Evolutionary conservation across 2,888 invertebrate species (phyloP), one percentile per base, ranked within the genome.

Genomic region (Agrilus cyanescens): DNA sequence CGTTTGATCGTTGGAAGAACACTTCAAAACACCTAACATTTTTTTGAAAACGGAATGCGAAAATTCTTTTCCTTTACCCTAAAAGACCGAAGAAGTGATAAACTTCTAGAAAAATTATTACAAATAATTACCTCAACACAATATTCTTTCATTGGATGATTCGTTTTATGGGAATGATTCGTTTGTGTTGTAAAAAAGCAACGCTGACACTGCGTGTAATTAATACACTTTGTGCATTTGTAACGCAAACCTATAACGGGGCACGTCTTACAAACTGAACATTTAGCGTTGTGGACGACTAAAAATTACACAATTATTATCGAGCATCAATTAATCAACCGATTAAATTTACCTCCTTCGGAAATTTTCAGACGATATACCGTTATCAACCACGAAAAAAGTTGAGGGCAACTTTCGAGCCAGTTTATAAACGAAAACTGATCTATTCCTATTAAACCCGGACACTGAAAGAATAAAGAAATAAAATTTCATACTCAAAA

Each of bases 391-490:
- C 81, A 82, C 7, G 75, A 70, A 10, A 82, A 60, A 31, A 78
- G 67, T 51, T 76, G 75, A 8, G 78, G 75, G 47, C 75, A 75
- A 18, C 69, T 68, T 54, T 74, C 68, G 37, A 85, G 70, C 88
- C 88, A 89, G 46, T 71, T 65, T 7, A 82, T 74, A 50, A 85
- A 84, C 12, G 71, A 67, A 38, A 75, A 74, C 53, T 82, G 76
- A 34, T 74, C 73, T 34, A 83, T 70, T 13, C 83, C 84, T 7
- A 81, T 68, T 63, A 79, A 76, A 14, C 80, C 81, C n/a, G 78
- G 79, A 48, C 73, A 78, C 80, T 82, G 61, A 46, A 59, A 57
- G 47, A 34, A 50, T 46, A 37, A 34, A 41, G 41, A 16, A 41
- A 37, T 32, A 39, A 15, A 10, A 20, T 4, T 8, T 16, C 32